Percentiles rank a stretch among this genome's conserved stretches.
Conservation (phyloP, 1,140 invertebrate species). For the Idris sp. region DNA sequence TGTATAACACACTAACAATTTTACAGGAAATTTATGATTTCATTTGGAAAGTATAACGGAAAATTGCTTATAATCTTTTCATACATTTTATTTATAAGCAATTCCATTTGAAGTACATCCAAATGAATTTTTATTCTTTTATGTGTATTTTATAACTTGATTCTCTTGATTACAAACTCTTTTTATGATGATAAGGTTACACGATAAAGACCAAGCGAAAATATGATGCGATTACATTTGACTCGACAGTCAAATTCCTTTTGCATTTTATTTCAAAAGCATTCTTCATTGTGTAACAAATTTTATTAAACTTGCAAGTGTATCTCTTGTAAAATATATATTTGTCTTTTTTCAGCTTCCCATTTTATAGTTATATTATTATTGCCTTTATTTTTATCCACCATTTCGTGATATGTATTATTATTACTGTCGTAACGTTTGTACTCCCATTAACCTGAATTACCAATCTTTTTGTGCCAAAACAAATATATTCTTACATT, state of each 20-base stretch:
- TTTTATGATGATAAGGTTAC: slow-evolving; percentile 11
- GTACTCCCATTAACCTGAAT: neutral
- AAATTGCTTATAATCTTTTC: slow-evolving; percentile 36
- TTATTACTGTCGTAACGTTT: slow-evolving; percentile 1
- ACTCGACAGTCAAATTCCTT: slow-evolving; percentile 34
- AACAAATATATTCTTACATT: no score
- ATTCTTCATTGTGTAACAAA: slow-evolving; percentile 26
- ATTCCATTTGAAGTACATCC: slow-evolving; percentile 17
- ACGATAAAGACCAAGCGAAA: slow-evolving; percentile 9
- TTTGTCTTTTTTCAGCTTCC: slow-evolving; percentile 36
- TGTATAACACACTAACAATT: no score
- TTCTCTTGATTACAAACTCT: neutral
- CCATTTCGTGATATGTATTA: slow-evolving; percentile 2
- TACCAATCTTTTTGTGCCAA: no score
- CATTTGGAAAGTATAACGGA: slow-evolving; percentile 37
- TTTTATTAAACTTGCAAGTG: no score
- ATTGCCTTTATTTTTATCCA: slow-evolving; percentile 10
- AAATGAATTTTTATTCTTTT: slow-evolving; percentile 30
- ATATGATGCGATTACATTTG: slow-evolving; percentile 35
- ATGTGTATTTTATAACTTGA: no score
- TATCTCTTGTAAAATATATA: no score
- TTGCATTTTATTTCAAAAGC: slow-evolving; percentile 39
- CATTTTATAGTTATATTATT: slow-evolving; percentile 10
- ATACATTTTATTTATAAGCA: slow-evolving; percentile 33
- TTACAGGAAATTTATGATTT: slow-evolving; percentile 31